Base-by-base conservation (phyloP, 2,113 vertebrate genomes). In the Physeter macrocephalus region DNA sequence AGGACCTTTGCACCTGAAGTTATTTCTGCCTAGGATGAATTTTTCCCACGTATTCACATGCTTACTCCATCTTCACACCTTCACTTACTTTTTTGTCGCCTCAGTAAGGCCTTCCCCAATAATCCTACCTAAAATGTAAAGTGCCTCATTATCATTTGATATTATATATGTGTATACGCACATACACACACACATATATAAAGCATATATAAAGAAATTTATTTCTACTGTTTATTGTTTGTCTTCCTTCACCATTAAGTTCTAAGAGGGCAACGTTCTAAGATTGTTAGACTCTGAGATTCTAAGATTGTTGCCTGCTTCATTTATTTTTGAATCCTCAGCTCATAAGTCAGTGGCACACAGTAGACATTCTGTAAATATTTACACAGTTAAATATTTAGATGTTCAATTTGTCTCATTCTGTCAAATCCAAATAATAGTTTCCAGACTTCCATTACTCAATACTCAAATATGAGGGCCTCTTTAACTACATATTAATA, bases 111-210 rank as follows among this genome's bases (percentile, higher is more conserved):
- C 49, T 74, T 90, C 49, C 82, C 39, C 46, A 80, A 6, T 6
- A 54, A 77, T 34, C 23, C 23, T 71, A 34, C 39, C 77, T 94
- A 62, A 83, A 92, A 82, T 41, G 3, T 36, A 34, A 61, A 72
- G 25, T 49, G 6, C 14, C 10, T 15, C 5, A 39, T 14, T n/a
- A 57, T 17, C 23, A 61, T 36, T 52, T 43, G 9, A 12, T 18
- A 69, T 81, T 52, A 25, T 46, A 25, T 34, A 74, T 39, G 13
- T 29, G 6, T 29, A 21, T 39, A 20, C 57, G 7, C 17, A 21
- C 6, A 23, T 7, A 25, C 0, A 11, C 20, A 64, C 10, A 71
- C 12, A 31, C 3, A 12, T 27, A 15, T 17, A 36, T 6, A 1
- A 18, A 54, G 13, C 13, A 66, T 25, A 64, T 43, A 61, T 31